Conservation (phyloP, 2,888 invertebrate species). For the Rhogogaster chlorosoma region DNA sequence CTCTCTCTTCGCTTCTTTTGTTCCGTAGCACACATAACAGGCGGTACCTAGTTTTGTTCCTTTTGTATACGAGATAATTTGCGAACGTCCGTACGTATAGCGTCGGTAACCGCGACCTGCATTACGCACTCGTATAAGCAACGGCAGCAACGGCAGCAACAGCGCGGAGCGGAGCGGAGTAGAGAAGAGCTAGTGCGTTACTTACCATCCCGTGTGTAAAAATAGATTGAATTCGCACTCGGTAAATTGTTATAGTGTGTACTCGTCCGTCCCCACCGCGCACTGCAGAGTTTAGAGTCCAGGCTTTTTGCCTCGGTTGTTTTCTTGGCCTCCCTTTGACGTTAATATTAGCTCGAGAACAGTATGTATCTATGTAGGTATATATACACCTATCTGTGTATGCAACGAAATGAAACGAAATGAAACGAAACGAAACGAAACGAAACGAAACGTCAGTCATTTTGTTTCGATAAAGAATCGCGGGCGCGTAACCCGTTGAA, state of each 20-base stretch:
- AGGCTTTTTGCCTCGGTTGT: not conserved
- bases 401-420: not conserved
- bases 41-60: conserved; percentile 7
- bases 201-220: conserved; percentile 42
- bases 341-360: conserved; percentile 41
- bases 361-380: not conserved
- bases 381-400: not conserved
- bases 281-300: conserved; percentile 10
- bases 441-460: conserved; percentile 25
- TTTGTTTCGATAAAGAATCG: conserved; percentile 35
- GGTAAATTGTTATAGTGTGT: conserved; percentile 30
- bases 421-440: not conserved
- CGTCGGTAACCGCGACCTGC: conserved; percentile 71
- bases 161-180: not conserved
- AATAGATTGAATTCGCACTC: conserved; percentile 45
- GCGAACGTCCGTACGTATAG: not conserved
- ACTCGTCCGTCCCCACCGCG: not conserved
- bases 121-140: conserved; percentile 61
- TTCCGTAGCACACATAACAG: conserved; percentile 3
- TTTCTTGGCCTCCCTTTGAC: conserved; percentile 41
- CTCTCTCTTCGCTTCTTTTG: not conserved
- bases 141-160: not conserved
- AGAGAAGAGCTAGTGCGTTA: conserved; percentile 35
- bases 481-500: conserved; percentile 47
- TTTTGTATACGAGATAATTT: not conserved